phyloP scores from a whole-genome alignment of 2,888 invertebrate species.

The Ectemnius cavifrons region DNA sequence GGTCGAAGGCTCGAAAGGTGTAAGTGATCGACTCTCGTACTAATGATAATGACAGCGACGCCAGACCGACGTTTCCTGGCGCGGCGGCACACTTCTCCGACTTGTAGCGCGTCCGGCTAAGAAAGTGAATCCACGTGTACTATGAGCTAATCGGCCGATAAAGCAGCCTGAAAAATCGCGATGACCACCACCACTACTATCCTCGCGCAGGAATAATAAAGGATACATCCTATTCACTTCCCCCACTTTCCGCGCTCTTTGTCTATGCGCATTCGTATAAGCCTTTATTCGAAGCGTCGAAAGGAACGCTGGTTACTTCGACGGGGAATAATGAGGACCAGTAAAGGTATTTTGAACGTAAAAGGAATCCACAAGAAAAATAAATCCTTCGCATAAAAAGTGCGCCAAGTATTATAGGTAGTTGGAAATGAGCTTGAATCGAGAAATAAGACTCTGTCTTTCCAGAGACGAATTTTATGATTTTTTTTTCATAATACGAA shows the following conservation, averaged over 20 bases:
- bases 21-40: constrained; percentile 44
- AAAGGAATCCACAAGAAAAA: no score
- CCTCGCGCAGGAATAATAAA: constrained; percentile 33
- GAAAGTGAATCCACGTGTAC: constrained; percentile 62
- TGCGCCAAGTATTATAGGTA: no score
- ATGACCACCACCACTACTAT: constrained; percentile 28
- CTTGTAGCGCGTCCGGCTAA: constrained; percentile 36
- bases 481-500: no score
- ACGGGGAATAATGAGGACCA: no score
- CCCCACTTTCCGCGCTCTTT: background rate
- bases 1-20: no score
- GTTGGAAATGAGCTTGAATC: no score
- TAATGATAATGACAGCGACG: constrained; percentile 51
- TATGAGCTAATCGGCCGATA: constrained; percentile 53
- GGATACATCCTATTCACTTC: constrained; percentile 7
- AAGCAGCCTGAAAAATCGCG: constrained; percentile 50
- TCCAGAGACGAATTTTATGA: no score
- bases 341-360: no score
- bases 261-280: background rate
- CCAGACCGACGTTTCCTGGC: constrained; percentile 30
- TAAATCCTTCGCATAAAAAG: no score
- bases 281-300: no score
- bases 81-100: constrained; percentile 13
- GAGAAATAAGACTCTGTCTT: no score
- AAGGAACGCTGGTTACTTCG: no score